Conservation (phyloP, 2,113 vertebrate genomes). For the Bolborhynchus lineola region DNA sequence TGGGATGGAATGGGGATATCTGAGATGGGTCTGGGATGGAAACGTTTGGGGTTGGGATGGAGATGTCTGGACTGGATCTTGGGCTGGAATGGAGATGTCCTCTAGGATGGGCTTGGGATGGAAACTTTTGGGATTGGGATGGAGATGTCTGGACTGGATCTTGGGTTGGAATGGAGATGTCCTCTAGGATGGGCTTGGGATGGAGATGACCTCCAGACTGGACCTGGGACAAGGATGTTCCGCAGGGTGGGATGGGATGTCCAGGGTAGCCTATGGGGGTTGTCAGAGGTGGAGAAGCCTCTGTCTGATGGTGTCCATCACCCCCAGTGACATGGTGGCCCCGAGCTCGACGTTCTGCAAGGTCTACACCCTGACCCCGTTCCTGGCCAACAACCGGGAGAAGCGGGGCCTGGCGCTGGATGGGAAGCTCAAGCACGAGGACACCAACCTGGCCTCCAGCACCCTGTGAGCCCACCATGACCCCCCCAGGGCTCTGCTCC, state of each 20-base stretch:
- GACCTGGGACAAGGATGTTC: neutral
- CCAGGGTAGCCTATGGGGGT: neutral
- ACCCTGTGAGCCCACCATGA: slow-evolving; percentile 82
- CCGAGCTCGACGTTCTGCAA: slow-evolving; percentile 94
- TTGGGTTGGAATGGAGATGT: neutral
- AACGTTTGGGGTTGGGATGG: too few relatives aligned
- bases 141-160: neutral
- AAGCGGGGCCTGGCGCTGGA: slow-evolving; percentile 93
- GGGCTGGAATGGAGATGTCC: neutral
- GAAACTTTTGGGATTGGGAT: neutral
- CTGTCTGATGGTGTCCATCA: neutral
- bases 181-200: neutral
- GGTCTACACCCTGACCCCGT: slow-evolving; percentile 93
- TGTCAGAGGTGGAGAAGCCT: neutral
- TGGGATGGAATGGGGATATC: neutral
- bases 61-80: neutral
- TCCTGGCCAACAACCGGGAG: slow-evolving; percentile 93
- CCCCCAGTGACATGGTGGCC: slow-evolving; percentile 87
- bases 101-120: neutral
- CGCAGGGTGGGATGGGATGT: neutral
- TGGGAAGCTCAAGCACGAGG: slow-evolving; percentile 93
- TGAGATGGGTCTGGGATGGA: neutral
- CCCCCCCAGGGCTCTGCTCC: neutral
- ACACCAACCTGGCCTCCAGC: slow-evolving; percentile 97
- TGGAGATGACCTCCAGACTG: too few relatives aligned